Base-by-base conservation (phyloP, 2,888 invertebrate species). In the Rotaria macrura region DNA sequence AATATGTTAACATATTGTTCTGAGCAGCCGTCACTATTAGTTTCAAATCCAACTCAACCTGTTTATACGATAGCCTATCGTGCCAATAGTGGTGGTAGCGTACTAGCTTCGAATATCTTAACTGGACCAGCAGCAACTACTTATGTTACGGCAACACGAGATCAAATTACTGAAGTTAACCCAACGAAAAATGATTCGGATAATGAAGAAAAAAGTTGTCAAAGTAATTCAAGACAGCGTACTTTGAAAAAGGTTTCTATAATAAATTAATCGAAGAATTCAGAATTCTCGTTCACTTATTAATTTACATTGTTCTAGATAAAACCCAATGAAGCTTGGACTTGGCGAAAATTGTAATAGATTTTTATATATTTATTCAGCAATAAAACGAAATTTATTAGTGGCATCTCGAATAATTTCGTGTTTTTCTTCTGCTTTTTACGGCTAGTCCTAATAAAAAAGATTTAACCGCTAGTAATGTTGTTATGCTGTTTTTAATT, bases 271-370 rank as follows among this genome's bases (percentile, higher is more conserved):
- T 14, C 9, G 34, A 65, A 4, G 14, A 34, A 10, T 65, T 5
- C 9, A 17, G 1, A 65, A 34, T 4, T 12, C 5, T n/a, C 17
- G 9, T 55, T 23, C 25, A 55, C 34, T 29, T 17, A 29, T 34
- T 5, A 65, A 25, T 65, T 34, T 34, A 25, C 12, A n/a, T 12
- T n/a, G n/a, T 5, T 57, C 29, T 65, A 65, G 65, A 12, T 79
- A 10, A 79, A 43, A 23, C 2, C 65, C 25, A 79, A 79, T 79
- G 74, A 79, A 79, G 74, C 43, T 2, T 79, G 74, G 74, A 79
- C 74, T 4, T 79, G 74, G 74, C 74, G 74, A 25, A 79, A 79
- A 79, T 25, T 79, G 43, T 79, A n/a, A 79, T 65, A 65, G 65
- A 34, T n/a, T n/a, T n/a, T n/a, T n/a, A 65, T 29, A 4, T 65